Base-by-base conservation (phyloP, 1,140 invertebrate species). In the Amphibalanus amphitrite region DNA sequence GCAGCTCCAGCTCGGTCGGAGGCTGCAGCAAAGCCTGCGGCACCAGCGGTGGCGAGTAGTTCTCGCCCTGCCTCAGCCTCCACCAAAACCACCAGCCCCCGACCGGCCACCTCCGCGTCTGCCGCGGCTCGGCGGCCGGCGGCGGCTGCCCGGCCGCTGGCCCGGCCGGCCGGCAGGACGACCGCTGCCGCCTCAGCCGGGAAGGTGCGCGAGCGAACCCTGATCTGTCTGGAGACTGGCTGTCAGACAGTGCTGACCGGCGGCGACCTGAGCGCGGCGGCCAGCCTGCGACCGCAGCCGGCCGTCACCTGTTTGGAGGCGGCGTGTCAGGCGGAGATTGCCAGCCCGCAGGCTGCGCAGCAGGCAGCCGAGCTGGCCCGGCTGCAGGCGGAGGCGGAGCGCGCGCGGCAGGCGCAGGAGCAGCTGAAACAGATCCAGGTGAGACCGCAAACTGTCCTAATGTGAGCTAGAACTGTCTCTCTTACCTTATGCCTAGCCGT, bases 141-240 rank as follows among this genome's bases (percentile, higher is more conserved):
- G 47, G 47, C 47, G 47, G 47, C 47, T 1, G 47, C 20, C 13
- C 47, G 47, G 10, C 10, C 47, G 6, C 1, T 20, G 13, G 47
- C 47, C 47, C 47, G 47, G 10, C 47, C 47, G 10, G 47, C 20
- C 47, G 47, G 13, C 6, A 13, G 47, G 17, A 20, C 47, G 13
- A 73, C 82, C 81, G 73, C 82, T 81, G 33, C 85, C 84, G 0
- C 83, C 84, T 0, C 82, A 83, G 72, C 82, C 83, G 20, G 80
- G 80, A 26, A 81, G 80, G 0, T 28, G 59, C 33, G n/a, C 47
- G 77, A 80, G 29, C 84, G 83, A 76, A 90, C 87, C 0, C 83
- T 85, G 75, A 91, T 92, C 72, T 91, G 90, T 77, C 89, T 90
- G 72, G 90, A 92, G 79, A 88, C 83, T 0, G 82, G 83, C 25